phyloP scores from a whole-genome alignment of 2,797 vertebrate genomes.

The Argya squamiceps region DNA sequence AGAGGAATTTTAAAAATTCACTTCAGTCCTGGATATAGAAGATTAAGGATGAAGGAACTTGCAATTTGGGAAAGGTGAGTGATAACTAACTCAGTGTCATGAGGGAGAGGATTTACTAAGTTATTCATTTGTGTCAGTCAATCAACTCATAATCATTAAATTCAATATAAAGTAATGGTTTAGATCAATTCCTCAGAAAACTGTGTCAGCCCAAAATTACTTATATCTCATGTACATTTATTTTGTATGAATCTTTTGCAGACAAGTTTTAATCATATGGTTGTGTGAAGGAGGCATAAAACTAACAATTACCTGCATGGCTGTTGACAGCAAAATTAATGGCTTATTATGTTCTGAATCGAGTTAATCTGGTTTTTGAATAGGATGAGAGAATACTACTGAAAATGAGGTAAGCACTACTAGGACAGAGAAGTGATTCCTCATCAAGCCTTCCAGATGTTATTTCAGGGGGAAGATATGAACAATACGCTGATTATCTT shows the following conservation, averaged over 20 bases:
- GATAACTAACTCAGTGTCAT: background rate
- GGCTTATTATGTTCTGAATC: background rate
- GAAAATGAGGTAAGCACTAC: background rate
- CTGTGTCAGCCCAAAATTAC: background rate
- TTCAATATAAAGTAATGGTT: background rate
- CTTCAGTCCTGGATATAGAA: background rate
- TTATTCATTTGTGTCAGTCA: background rate
- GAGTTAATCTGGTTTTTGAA: background rate
- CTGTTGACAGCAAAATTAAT: conserved; percentile 25
- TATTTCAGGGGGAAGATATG: background rate
- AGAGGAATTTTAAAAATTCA: background rate
- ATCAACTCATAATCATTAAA: background rate
- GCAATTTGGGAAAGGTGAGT: background rate
- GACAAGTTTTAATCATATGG: conserved; percentile 16
- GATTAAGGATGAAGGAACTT: background rate
- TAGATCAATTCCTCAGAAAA: background rate
- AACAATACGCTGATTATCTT: background rate
- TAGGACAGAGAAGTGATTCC: background rate
- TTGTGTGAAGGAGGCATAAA: conserved; percentile 3
- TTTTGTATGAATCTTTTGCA: background rate
- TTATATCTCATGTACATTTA: background rate
- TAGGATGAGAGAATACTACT: background rate
- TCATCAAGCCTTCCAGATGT: background rate
- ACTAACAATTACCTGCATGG: conserved; percentile 20
- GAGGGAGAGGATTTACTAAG: background rate